Evolutionary conservation across 2,113 vertebrate genomes (phyloP).

Genomic region (Microcebus ravelobensis): DNA sequence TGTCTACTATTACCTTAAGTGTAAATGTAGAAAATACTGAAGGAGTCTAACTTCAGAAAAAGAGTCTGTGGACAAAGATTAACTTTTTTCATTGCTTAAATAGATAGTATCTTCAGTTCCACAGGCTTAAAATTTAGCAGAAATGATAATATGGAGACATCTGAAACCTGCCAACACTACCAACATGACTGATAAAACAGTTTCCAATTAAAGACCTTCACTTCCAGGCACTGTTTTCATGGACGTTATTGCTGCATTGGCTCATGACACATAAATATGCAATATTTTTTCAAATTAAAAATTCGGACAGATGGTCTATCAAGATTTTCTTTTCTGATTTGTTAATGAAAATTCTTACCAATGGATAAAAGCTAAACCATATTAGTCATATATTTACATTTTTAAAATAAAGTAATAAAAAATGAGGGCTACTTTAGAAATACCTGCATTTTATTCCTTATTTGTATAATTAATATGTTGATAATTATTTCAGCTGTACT

Average conservation of each 20-base stretch:
- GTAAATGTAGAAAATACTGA: constrained; percentile 17
- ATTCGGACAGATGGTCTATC: neutral
- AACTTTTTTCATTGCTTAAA: neutral
- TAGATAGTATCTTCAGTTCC: neutral
- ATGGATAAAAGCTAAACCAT: neutral
- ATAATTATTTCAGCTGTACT: neutral
- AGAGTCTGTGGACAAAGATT: neutral
- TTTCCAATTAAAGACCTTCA: neutral
- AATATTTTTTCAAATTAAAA: neutral
- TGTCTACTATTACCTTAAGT: neutral
- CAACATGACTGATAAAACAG: neutral
- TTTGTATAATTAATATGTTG: neutral
- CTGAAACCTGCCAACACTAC: neutral
- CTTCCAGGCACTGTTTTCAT: neutral
- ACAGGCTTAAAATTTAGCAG: neutral
- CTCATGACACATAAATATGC: neutral
- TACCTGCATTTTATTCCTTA: neutral
- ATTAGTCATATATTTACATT: neutral
- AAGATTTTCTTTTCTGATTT: constrained; percentile 33
- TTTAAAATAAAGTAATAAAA: neutral
- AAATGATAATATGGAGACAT: constrained; percentile 31
- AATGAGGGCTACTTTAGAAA: neutral
- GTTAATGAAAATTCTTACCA: neutral
- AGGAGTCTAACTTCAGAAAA: neutral
- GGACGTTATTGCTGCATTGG: neutral